Conservation (phyloP, 2,797 vertebrate species). For the Jordanella pulchra region DNA sequence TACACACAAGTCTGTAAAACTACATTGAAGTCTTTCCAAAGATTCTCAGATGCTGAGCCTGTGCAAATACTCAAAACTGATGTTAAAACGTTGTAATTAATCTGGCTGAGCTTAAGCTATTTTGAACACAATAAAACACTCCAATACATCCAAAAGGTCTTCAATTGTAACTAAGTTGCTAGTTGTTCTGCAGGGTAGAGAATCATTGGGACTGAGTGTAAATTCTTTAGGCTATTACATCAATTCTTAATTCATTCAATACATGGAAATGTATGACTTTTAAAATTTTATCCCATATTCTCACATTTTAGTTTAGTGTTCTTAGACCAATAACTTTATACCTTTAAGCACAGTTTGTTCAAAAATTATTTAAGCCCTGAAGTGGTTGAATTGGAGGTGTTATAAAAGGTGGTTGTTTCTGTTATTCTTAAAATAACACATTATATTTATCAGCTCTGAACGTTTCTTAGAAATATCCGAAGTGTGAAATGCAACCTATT, state of each 20-base stretch:
- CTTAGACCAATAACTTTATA: conserved; percentile 13
- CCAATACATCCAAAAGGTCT: background rate
- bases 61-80: too few species aligned
- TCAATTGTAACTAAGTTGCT: too few species aligned
- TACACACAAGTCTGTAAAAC: background rate
- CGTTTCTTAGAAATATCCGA: conserved; percentile 13
- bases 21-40: background rate
- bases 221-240: background rate
- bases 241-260: background rate
- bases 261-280: background rate
- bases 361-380: conserved; percentile 1
- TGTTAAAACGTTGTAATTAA: too few species aligned
- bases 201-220: background rate
- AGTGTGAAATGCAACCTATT: background rate
- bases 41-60: too few species aligned
- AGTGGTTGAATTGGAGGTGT: conserved; percentile 15
- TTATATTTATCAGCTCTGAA: conserved; percentile 14
- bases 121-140: background rate
- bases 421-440: conserved; percentile 35
- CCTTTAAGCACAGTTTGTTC: conserved; percentile 23
- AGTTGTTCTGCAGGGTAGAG: too few species aligned
- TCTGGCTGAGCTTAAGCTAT: too few species aligned
- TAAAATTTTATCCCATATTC: conserved; percentile 2
- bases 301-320: conserved; percentile 24
- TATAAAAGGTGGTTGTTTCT: background rate